phyloP scores from a whole-genome alignment of 1,140 invertebrate species.

The Drosophila sulfurigaster region DNA sequence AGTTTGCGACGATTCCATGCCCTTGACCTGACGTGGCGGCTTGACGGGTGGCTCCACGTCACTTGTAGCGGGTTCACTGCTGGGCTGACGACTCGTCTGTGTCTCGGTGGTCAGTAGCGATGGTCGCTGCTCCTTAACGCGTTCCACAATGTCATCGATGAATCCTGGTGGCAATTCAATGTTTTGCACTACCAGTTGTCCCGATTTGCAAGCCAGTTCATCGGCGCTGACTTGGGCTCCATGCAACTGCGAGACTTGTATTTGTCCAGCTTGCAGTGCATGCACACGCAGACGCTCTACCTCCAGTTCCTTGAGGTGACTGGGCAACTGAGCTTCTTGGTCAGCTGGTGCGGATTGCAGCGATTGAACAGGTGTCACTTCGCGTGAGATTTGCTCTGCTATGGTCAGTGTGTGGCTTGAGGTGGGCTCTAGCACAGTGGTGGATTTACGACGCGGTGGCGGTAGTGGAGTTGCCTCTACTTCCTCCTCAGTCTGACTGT shows the following conservation, averaged over 20 bases:
- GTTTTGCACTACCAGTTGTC: conserved; percentile 88
- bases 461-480: conserved; percentile 58
- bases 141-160: conserved; percentile 87
- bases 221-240: conserved; percentile 87
- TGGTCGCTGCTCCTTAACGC: conserved; percentile 68
- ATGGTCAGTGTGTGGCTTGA: conserved; percentile 41
- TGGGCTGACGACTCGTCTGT: conserved; percentile 74
- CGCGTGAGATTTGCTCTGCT: conserved; percentile 51
- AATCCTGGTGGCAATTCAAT: conserved; percentile 88
- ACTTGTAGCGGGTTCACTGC: conserved; percentile 63
- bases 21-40: conserved; percentile 67
- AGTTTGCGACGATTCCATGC: conserved; percentile 60
- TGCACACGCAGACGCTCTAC: conserved; percentile 91
- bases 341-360: conserved; percentile 34
- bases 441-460: conserved; percentile 75
- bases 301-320: conserved; percentile 88
- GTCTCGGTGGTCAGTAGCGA: conserved; percentile 67
- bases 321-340: conserved; percentile 54
- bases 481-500: conserved; percentile 17
- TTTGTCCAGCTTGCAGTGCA: conserved; percentile 91
- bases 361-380: conserved; percentile 64
- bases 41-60: conserved; percentile 71
- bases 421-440: conserved; percentile 61
- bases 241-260: conserved; percentile 92
- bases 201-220: conserved; percentile 87